Evolutionary conservation across 2,888 invertebrate genomes (phyloP).

Genomic region (Drosophila histrio): DNA sequence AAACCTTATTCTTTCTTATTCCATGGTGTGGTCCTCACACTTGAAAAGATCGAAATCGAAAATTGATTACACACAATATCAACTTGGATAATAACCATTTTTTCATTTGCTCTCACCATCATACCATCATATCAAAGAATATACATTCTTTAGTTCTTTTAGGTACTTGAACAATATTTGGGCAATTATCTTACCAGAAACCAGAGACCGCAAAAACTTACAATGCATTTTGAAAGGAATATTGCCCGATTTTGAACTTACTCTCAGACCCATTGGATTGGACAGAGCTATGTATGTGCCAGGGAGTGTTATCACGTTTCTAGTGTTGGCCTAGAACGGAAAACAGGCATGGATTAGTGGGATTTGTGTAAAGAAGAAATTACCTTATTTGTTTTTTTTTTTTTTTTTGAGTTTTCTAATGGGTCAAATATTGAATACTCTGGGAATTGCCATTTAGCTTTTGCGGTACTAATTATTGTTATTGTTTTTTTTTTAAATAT

Average conservation of each 20-base stretch:
- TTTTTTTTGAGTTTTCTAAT: constrained; percentile 26
- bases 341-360: constrained; percentile 74
- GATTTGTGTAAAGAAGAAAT: constrained; percentile 66
- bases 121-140: constrained; percentile 24
- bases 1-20: constrained; percentile 55
- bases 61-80: constrained; percentile 63
- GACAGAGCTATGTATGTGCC: constrained; percentile 25
- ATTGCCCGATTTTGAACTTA: constrained; percentile 43
- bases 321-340: constrained; percentile 78
- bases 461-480: constrained; percentile 50
- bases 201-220: constrained; percentile 41
- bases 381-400: constrained; percentile 49
- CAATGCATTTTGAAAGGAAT: constrained; percentile 33
- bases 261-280: constrained; percentile 35
- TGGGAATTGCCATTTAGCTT: constrained; percentile 32
- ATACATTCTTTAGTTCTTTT: constrained; percentile 10
- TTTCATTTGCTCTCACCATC: constrained; percentile 19
- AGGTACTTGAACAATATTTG: constrained; percentile 13
- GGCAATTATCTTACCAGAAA: constrained; percentile 48
- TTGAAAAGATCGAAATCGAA: constrained; percentile 72
- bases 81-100: constrained; percentile 26
- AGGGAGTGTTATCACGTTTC: constrained; percentile 65
- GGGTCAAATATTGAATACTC: constrained; percentile 30
- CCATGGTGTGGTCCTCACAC: constrained; percentile 45
- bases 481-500: constrained; percentile 8